Evolutionary conservation across 2,113 vertebrate species (phyloP).

Genomic region (Mellivora capensis): DNA sequence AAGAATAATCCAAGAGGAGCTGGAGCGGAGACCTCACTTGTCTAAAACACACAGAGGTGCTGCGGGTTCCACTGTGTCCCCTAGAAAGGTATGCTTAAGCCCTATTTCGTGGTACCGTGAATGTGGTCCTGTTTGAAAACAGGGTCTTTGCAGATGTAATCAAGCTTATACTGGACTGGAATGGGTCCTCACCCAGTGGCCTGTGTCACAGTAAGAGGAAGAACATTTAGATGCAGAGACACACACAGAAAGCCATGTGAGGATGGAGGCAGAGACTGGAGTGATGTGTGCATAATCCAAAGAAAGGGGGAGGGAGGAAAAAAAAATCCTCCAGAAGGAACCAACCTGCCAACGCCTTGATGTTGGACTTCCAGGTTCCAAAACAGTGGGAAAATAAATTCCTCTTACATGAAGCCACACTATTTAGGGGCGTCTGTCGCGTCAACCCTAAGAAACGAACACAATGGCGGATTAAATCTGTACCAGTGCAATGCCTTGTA

Average conservation of each 20-base stretch:
- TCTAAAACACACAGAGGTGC: too few relatives aligned
- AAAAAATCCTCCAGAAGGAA: not conserved
- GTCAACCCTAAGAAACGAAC: not conserved
- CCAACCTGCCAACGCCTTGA: accelerated
- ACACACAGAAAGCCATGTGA: not conserved
- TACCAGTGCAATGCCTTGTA: not conserved
- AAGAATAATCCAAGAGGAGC: too few relatives aligned
- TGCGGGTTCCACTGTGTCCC: too few relatives aligned
- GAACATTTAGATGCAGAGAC: not conserved
- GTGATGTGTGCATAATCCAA: not conserved
- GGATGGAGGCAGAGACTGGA: not conserved
- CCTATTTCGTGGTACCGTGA: too few relatives aligned
- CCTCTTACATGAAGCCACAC: not conserved
- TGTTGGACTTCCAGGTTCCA: not conserved
- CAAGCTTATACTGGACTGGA: not conserved
- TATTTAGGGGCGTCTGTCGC: not conserved
- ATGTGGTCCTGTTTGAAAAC: not conserved
- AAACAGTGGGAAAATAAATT: not conserved
- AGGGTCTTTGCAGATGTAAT: not conserved
- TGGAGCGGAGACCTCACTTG: too few relatives aligned
- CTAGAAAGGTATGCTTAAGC: too few relatives aligned
- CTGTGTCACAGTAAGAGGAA: not conserved
- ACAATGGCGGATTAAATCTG: not conserved
- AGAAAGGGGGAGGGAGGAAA: not conserved
- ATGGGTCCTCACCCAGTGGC: not conserved